phyloP scores from a whole-genome alignment of 2,888 invertebrate genomes.

The Drosophila barbarae region DNA sequence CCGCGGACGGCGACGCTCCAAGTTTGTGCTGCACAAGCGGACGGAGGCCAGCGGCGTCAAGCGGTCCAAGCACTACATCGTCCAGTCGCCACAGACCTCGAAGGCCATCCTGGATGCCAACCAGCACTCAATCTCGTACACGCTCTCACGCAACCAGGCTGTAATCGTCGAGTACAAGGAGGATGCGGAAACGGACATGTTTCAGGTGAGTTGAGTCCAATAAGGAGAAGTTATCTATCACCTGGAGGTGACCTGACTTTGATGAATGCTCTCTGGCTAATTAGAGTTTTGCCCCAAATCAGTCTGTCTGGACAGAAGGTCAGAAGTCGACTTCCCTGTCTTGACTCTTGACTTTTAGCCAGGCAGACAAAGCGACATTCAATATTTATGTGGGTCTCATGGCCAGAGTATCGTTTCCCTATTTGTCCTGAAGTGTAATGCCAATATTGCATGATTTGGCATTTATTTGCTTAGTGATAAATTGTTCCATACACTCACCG shows the following conservation, averaged over 20 bases:
- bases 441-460: slow-evolving; percentile 56
- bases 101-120: slow-evolving; percentile 96
- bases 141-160: slow-evolving; percentile 96
- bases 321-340: slow-evolving; percentile 27
- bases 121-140: slow-evolving; percentile 98
- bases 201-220: slow-evolving; percentile 87
- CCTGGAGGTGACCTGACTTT: slow-evolving; percentile 12
- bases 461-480: slow-evolving; percentile 53
- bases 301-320: slow-evolving; percentile 29
- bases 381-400: slow-evolving; percentile 44
- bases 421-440: slow-evolving; percentile 45
- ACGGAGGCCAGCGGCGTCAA: slow-evolving; percentile 94
- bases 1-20: slow-evolving; percentile 94
- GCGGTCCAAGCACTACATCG: slow-evolving; percentile 96
- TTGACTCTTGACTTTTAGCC: slow-evolving; percentile 26
- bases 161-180: slow-evolving; percentile 98
- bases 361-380: slow-evolving; percentile 27
- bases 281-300: slow-evolving; percentile 3
- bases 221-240: neutral
- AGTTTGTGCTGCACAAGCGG: slow-evolving; percentile 93
- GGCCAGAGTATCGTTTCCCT: slow-evolving; percentile 34
- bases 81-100: slow-evolving; percentile 96
- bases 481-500: slow-evolving; percentile 23
- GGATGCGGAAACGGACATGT: slow-evolving; percentile 99
- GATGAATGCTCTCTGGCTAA: slow-evolving; percentile 25